Conservation (phyloP, 2,888 invertebrate genomes). For the Protophormia terraenovae region DNA sequence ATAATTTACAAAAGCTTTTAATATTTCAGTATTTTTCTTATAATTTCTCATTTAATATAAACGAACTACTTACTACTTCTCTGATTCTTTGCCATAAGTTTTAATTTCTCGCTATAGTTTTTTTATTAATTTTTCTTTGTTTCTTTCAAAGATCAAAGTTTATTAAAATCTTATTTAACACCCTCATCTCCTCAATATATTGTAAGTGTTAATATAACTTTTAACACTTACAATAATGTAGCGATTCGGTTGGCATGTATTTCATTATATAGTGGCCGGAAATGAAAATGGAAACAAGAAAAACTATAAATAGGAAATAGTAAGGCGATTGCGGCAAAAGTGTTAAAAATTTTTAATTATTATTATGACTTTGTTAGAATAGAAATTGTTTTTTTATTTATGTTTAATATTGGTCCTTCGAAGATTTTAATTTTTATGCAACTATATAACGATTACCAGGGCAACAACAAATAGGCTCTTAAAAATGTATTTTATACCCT, state of each 20-base stretch:
- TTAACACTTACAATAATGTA: constrained; percentile 39
- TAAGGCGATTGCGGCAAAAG: not conserved
- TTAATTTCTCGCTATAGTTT: constrained; percentile 1
- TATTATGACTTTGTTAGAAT: not conserved
- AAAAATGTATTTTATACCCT: too few species aligned
- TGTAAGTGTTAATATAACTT: not conserved
- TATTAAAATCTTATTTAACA: constrained; percentile 43
- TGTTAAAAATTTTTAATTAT: not conserved
- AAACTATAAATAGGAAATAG: constrained; percentile 19
- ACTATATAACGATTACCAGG: too few species aligned
- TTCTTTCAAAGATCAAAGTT: constrained; percentile 36
- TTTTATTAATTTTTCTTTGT: constrained; percentile 13
- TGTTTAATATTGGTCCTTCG: not conserved
- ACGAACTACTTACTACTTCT: too few species aligned
- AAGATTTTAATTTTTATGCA: too few species aligned
- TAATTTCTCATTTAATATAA: not conserved
- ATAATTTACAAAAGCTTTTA: not conserved
- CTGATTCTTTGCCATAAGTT: constrained; percentile 8
- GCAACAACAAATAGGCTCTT: too few species aligned
- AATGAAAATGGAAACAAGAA: constrained; percentile 23
- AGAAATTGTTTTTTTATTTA: too few species aligned
- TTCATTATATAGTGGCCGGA: constrained; percentile 14
- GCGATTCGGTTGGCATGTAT: not conserved
- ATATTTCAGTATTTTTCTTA: not conserved
- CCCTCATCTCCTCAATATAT: not conserved